Base-by-base conservation (phyloP, 2,113 vertebrate species). In the Prunella himalayana region DNA sequence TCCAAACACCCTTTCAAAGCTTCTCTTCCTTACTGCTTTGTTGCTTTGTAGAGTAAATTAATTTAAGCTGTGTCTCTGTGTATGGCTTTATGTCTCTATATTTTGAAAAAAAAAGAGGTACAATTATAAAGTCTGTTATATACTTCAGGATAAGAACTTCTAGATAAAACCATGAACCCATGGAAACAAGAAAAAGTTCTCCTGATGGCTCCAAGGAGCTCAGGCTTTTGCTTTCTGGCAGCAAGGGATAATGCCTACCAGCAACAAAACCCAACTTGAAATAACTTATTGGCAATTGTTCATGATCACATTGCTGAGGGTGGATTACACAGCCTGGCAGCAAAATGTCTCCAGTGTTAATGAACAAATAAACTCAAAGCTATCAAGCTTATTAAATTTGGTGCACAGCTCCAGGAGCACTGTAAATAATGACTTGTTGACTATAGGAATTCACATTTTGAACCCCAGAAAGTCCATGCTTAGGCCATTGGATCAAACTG, bases 391-490 rank as follows among this genome's bases (percentile, higher is more conserved):
- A 17, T 31, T 76, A 31, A 63, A 33, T 44, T 27, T 39, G 22
- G 1, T 54, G 11, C 22, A 31, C 44, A 51, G 15, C 4, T 80
- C 6, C 64, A 70, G 18, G 24, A 73, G 3, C 11, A 19, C 20
- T 4, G 11, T 14, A 69, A 6, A 25, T 35, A 15, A 54, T 25
- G 13, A 41, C 4, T 60, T 50, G 2, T 5, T 27, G 5, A 42
- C 12, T 65, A 13, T 1, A n/a, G 22, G 10, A 71, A 31, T 88
- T 71, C 35, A 69, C 56, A 53, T 57, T 63, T 53, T 82, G 50
- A 13, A 45, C 39, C 11, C 22, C 63, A 28, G 47, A 75, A 79
- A 2, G 16, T 17, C 15, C 0, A 0, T 73, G 15, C 14, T 90
- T 13, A n/a, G 24, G 27, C 6, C 3, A 5, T 44, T 45, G 31